A percentile compares a stretch with the other conserved stretches of the same genome.
Evolutionary conservation across 2,113 vertebrate species (phyloP).

Genomic region (Todiramphus saurophagus): DNA sequence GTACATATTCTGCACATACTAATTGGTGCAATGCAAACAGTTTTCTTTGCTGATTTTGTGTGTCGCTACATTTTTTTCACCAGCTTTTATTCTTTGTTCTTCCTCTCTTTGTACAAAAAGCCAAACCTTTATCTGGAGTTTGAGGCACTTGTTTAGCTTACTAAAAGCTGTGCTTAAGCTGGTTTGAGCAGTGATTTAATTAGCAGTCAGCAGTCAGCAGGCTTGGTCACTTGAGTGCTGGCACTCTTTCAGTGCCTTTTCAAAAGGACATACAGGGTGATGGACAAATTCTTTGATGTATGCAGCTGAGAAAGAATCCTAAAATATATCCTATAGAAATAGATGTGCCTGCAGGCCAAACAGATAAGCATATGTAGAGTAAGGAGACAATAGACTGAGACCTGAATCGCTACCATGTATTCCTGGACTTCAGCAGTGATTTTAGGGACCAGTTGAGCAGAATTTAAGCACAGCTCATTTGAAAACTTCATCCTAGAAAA

Average conservation of each 20-base stretch:
- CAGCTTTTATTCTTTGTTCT: background rate
- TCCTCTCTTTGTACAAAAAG: background rate
- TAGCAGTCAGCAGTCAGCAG: background rate
- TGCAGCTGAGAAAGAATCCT: background rate
- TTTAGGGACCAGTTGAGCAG: background rate
- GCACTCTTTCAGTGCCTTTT: background rate
- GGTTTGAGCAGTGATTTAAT: background rate
- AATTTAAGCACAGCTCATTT: background rate
- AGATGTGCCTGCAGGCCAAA: background rate
- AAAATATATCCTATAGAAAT: background rate
- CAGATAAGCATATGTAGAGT: background rate
- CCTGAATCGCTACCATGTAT: background rate
- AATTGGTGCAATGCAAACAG: rapidly evolving
- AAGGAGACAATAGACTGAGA: background rate
- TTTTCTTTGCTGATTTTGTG: background rate
- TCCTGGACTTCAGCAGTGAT: background rate
- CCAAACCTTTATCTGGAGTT: background rate
- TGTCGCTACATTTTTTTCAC: background rate
- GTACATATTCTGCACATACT: background rate
- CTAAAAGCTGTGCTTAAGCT: background rate
- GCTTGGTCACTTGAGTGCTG: background rate
- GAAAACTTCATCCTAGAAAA: background rate
- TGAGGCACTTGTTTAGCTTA: background rate
- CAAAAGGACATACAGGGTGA: background rate
- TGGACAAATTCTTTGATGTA: background rate